Percentiles rank a stretch among this genome's conserved stretches.
Evolutionary conservation across 1,140 invertebrate species (phyloP).

Genomic region (Nephotettix cincticeps): DNA sequence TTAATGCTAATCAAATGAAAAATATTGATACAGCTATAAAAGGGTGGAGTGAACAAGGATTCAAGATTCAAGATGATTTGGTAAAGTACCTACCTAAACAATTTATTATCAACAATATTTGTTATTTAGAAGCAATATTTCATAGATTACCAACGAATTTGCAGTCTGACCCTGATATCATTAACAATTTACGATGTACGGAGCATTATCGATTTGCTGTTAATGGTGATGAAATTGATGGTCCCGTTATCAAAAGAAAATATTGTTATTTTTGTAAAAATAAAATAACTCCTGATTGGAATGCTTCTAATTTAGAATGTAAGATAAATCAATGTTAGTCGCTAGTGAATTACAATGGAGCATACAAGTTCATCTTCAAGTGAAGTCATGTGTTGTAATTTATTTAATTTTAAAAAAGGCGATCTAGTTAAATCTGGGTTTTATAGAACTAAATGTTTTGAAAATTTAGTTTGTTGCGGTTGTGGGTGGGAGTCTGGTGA

Average conservation of each 20-base stretch:
- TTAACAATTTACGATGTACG: not conserved
- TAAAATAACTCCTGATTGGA: not conserved
- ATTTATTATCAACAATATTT: not conserved
- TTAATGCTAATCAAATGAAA: not conserved
- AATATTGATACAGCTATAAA: not conserved
- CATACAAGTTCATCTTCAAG: not conserved
- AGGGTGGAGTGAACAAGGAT: not conserved
- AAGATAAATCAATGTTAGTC: too few relatives aligned
- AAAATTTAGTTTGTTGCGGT: not conserved
- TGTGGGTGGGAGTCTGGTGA: not conserved
- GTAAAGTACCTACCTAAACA: not conserved
- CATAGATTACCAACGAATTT: not conserved
- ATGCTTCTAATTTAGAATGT: too few relatives aligned
- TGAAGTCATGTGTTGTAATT: not conserved
- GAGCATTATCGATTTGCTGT: not conserved
- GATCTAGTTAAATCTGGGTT: not conserved
- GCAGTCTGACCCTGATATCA: not conserved
- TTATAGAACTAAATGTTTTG: not conserved
- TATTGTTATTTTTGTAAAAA: not conserved
- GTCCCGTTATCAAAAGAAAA: not conserved
- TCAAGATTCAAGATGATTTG: not conserved
- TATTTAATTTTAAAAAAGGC: not conserved
- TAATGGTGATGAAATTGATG: not conserved
- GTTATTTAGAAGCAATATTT: not conserved
- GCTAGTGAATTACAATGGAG: not conserved